phyloP scores from a whole-genome alignment of 2,113 vertebrate genomes.

The Pteronura brasiliensis region DNA sequence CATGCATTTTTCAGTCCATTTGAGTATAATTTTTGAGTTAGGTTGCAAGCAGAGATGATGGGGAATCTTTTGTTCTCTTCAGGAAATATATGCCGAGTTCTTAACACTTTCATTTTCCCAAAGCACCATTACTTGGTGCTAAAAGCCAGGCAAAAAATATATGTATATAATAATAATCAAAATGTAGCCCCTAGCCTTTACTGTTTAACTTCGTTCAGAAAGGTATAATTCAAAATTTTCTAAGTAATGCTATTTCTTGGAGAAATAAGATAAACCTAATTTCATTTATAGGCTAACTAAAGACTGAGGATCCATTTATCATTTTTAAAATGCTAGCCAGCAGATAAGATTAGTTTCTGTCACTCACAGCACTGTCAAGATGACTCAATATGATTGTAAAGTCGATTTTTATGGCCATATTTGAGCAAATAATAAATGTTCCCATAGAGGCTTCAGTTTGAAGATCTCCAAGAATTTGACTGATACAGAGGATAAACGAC shows the following conservation, averaged over 20 bases:
- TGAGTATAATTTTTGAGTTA: constrained; percentile 11
- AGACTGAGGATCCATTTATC: constrained; percentile 70
- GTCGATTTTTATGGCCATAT: constrained; percentile 69
- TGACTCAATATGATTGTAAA: constrained; percentile 70
- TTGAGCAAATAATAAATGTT: constrained; percentile 71
- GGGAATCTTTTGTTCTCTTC: constrained; percentile 27
- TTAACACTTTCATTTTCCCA: constrained; percentile 39
- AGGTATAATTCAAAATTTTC: constrained; percentile 69
- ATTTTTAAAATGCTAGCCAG: constrained; percentile 67
- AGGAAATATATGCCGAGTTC: constrained; percentile 31
- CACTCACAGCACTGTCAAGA: constrained; percentile 69
- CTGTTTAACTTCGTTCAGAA: constrained; percentile 65
- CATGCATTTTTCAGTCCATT: not conserved
- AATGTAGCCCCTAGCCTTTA: constrained; percentile 50
- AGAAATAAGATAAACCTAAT: constrained; percentile 75
- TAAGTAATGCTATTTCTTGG: constrained; percentile 67
- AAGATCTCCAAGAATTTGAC: constrained; percentile 54
- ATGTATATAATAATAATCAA: constrained; percentile 53
- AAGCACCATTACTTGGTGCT: constrained; percentile 47
- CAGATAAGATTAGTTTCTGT: constrained; percentile 74
- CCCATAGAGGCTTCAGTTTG: constrained; percentile 17
- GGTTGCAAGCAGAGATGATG: not conserved
- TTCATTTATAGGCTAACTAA: constrained; percentile 72
- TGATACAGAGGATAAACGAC: not conserved
- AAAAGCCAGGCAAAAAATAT: constrained; percentile 29